Evolutionary conservation across 2,888 invertebrate genomes (phyloP).

Genomic region (Nomada ruficornis): DNA sequence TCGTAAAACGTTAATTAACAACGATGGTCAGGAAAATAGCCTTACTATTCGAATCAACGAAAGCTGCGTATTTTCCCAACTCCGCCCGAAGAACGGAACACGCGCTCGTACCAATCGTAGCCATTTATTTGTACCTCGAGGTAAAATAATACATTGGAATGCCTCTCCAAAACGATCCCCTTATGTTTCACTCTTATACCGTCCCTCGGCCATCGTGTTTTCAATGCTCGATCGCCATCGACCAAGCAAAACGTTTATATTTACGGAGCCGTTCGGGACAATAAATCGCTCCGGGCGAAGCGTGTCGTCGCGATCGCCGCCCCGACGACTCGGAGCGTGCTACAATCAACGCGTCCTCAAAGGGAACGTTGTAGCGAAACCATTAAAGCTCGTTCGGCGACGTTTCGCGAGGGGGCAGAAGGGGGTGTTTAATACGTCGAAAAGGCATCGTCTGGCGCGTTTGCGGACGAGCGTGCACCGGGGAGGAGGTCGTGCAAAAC

Average conservation of each 20-base stretch:
- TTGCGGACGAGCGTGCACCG: slow-evolving; percentile 31
- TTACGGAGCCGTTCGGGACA: slow-evolving; percentile 5
- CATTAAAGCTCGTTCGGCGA: slow-evolving; percentile 62
- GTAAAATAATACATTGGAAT: too few relatives aligned
- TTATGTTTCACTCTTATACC: neutral
- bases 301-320: slow-evolving; percentile 40
- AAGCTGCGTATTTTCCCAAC: too few relatives aligned
- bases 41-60: too few relatives aligned
- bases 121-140: too few relatives aligned
- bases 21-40: slow-evolving; percentile 33
- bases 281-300: slow-evolving; percentile 44
- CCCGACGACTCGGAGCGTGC: slow-evolving; percentile 24
- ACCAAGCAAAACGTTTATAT: slow-evolving; percentile 30
- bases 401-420: slow-evolving; percentile 9
- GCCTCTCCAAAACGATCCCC: neutral
- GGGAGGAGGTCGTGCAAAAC: slow-evolving; percentile 64
- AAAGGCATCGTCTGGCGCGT: slow-evolving; percentile 29
- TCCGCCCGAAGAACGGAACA: too few relatives aligned
- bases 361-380: slow-evolving; percentile 60
- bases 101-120: too few relatives aligned
- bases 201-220: neutral
- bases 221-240: neutral
- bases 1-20: slow-evolving; percentile 58
- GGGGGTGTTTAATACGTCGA: slow-evolving; percentile 51
- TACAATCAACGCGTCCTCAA: slow-evolving; percentile 65